A percentile compares a stretch with the other conserved stretches of the same genome.
Evolutionary conservation across 2,888 invertebrate genomes (phyloP).

Genomic region (Laothoe populi): DNA sequence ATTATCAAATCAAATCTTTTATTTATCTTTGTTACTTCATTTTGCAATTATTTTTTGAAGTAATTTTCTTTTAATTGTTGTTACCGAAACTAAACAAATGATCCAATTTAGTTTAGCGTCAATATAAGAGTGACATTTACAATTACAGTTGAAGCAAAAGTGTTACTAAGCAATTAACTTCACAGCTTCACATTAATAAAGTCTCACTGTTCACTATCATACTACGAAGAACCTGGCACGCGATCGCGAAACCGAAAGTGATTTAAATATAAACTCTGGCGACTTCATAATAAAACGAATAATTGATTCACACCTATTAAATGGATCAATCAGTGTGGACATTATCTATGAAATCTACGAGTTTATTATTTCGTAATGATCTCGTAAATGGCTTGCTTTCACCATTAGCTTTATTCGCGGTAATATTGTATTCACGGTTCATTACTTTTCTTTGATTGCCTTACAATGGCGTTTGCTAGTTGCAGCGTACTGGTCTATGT

Average conservation of each 20-base stretch:
- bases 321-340: not conserved
- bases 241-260: constrained; percentile 43
- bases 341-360: constrained; percentile 3
- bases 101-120: no score
- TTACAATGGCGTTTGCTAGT: not conserved
- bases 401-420: not conserved
- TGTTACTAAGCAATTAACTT: not conserved
- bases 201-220: constrained; percentile 4
- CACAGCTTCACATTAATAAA: not conserved
- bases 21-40: no score
- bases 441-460: not conserved
- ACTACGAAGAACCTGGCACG: constrained; percentile 32
- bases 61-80: no score
- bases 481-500: no score
- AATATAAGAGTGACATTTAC: no score
- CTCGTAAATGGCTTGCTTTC: constrained; percentile 5
- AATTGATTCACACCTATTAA: not conserved
- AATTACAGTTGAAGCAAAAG: no score
- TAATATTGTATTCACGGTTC: not conserved
- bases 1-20: no score
- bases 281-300: constrained; percentile 28
- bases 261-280: constrained; percentile 37
- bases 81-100: no score
- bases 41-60: no score
- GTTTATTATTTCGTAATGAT: constrained; percentile 9